Base-by-base conservation (phyloP, 2,797 vertebrate species). In the Anniella stebbinsi region DNA sequence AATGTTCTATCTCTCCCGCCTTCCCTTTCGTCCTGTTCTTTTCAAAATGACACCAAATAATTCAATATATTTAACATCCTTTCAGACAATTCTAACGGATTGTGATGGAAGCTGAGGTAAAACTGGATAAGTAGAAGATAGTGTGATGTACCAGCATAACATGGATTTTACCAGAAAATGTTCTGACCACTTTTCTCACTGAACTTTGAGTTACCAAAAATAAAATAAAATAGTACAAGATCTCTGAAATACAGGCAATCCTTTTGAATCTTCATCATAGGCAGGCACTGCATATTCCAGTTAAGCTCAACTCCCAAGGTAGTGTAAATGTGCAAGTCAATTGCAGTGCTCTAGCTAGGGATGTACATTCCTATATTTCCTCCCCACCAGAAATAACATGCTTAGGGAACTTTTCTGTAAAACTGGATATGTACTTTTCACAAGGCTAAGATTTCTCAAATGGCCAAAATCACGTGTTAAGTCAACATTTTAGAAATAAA, bases 31-130 rank as follows among this genome's bases (percentile, higher is more conserved):
- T 8, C 51, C 1, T 21, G 8, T 45, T 9, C 3, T 70, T 70
- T n/a, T 6, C 48, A 11, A 63, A 85, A 86, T n/a, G 86, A 89
- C 66, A 82, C 13, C 45, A 51, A 91, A 88, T 80, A 92, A 72
- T 90, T 93, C 90, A 75, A 63, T 11, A 63, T 33, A 83, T 28
- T 1, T 1, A 25, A 60, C 36, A 88, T 25, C 17, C 48, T 84
- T 89, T 92, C n/a, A 10, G 80, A 15, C 72, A 36, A 48, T 80
- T 36, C 1, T 48, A 67, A 2, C 57, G 54, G 60, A 38, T 38
- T 48, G 30, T 36, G 8, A 72, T 45, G 10, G 82, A 78, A 73
- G 41, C 10, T 1, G 18, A n/a, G 48, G 17, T 23, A n/a, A 63
- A 77, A 84, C 2, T 10, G 28, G 30, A 9, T 33, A 36, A 80